A percentile compares a stretch with the other conserved stretches of the same genome.
These are phyloP conservation scores for Urophycis tenuis DNA, from an alignment of 2,797 vertebrate genomes.

Conservation along the genomic window DNA sequence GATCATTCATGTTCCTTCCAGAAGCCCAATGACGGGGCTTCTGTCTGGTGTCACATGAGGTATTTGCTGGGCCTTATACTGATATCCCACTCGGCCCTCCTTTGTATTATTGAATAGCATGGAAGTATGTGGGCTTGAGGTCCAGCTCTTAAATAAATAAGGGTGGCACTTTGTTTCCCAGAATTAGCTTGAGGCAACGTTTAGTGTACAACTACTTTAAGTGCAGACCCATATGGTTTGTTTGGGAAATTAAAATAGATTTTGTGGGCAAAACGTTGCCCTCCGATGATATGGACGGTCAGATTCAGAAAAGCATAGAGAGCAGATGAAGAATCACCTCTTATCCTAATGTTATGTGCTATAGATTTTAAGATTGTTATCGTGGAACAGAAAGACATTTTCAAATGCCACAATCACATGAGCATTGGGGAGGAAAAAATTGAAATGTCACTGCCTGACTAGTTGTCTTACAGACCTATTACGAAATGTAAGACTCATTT, in stretches of 20 bases:
- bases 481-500: conserved; percentile 64
- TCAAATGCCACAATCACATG: conserved; percentile 70
- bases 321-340: conserved; percentile 47
- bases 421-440: conserved; percentile 66
- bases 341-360: conserved; percentile 57
- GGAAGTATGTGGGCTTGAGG: conserved; percentile 17
- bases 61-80: conserved; percentile 23
- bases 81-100: conserved; percentile 7
- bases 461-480: conserved; percentile 65
- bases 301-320: conserved; percentile 34
- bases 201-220: neutral
- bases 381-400: conserved; percentile 57
- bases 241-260: neutral
- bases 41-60: conserved; percentile 43
- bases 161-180: neutral
- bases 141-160: conserved; percentile 3
- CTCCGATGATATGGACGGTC: conserved; percentile 27
- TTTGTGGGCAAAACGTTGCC: conserved; percentile 16
- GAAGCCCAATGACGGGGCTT: conserved; percentile 33
- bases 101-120: neutral
- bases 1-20: conserved; percentile 58
- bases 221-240: neutral
- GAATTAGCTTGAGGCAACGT: neutral
- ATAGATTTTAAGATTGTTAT: conserved; percentile 66
- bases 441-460: conserved; percentile 72